Conservation (phyloP, 2,888 invertebrate species). For the Pseudolycoriella hygida region DNA sequence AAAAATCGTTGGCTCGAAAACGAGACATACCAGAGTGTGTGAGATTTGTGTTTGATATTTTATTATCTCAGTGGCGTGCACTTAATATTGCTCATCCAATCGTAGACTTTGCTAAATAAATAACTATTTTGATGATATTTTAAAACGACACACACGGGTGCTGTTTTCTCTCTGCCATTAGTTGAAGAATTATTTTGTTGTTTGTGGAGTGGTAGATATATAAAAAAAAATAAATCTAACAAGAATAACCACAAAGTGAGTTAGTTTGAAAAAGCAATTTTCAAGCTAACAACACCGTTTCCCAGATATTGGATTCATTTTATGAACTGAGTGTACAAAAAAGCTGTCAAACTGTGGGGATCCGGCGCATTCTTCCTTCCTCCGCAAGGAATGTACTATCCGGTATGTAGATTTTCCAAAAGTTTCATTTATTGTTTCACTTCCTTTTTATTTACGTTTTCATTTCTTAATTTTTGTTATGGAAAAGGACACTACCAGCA, state of each 20-base stretch:
- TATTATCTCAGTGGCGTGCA: too few relatives aligned
- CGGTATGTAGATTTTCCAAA: slow-evolving; percentile 43
- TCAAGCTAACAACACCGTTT: background rate
- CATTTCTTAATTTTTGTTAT: too few relatives aligned
- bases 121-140: too few relatives aligned
- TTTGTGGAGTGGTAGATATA: background rate
- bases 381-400: slow-evolving; percentile 94
- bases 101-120: too few relatives aligned
- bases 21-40: too few relatives aligned
- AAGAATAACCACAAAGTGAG: background rate
- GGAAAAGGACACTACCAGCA: too few relatives aligned
- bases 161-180: background rate
- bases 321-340: slow-evolving; percentile 15
- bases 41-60: too few relatives aligned
- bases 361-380: slow-evolving; percentile 90
- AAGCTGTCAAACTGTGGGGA: slow-evolving; percentile 92
- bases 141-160: too few relatives aligned
- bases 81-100: too few relatives aligned
- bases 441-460: too few relatives aligned
- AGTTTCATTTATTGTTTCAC: too few relatives aligned
- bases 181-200: background rate
- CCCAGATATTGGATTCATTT: background rate
- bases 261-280: background rate
- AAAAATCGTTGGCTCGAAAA: too few relatives aligned
- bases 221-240: background rate